Evolutionary conservation across 2,797 vertebrate species (phyloP).

Genomic region (Poeciliopsis paucimaculata): DNA sequence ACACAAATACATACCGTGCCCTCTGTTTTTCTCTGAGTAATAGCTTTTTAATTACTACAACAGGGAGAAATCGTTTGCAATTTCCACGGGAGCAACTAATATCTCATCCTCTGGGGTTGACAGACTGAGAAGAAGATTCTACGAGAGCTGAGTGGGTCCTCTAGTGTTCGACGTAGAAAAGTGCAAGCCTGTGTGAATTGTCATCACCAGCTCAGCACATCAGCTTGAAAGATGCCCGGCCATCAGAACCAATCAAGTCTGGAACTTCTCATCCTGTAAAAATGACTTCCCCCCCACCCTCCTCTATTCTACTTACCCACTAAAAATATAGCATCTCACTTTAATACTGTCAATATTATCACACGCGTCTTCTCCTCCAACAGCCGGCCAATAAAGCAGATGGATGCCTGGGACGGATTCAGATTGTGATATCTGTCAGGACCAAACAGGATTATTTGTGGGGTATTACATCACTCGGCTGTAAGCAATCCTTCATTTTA

Average conservation of each 20-base stretch:
- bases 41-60: constrained; percentile 62
- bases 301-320: constrained; percentile 9
- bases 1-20: constrained; percentile 38
- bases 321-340: constrained; percentile 27
- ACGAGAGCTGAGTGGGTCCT: constrained; percentile 51
- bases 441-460: constrained; percentile 43
- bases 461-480: constrained; percentile 51
- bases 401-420: constrained; percentile 11
- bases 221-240: constrained; percentile 17
- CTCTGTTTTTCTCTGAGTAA: constrained; percentile 43
- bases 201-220: neutral
- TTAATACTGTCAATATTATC: constrained; percentile 27
- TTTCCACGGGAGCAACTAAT: constrained; percentile 46
- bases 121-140: neutral
- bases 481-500: constrained; percentile 56
- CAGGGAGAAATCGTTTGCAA: constrained; percentile 44
- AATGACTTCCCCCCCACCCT: neutral
- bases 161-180: constrained; percentile 51
- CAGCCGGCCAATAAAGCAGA: constrained; percentile 40
- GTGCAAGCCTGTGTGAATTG: constrained; percentile 1
- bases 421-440: constrained; percentile 37
- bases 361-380: constrained; percentile 6
- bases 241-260: constrained; percentile 21
- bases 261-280: constrained; percentile 26
- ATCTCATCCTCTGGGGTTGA: constrained; percentile 22